A percentile compares a stretch with the other conserved stretches of the same genome.
Evolutionary conservation across 2,888 invertebrate genomes (phyloP).

Genomic region (Lithophane ornitopus): DNA sequence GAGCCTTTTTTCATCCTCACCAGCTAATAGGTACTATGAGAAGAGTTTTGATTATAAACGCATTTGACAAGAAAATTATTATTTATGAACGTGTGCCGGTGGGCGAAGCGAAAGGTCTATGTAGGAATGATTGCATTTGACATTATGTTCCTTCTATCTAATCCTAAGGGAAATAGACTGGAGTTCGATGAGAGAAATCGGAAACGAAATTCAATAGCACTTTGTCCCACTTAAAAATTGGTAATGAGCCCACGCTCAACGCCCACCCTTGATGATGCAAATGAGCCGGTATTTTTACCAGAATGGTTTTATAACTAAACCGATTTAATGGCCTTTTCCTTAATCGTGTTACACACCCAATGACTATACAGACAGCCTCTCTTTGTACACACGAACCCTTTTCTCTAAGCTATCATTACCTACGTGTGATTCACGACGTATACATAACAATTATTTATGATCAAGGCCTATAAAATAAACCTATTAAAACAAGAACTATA

Average conservation of each 20-base stretch:
- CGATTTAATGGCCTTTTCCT: neutral
- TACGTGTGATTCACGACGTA: neutral
- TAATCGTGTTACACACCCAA: neutral
- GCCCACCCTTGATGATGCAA: neutral
- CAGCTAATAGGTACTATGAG: no score
- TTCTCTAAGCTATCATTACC: neutral
- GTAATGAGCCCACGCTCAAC: neutral
- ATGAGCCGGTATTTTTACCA: neutral
- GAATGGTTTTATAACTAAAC: neutral
- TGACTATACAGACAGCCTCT: no score
- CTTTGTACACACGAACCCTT: neutral
- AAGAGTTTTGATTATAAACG: neutral
- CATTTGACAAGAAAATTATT: neutral
- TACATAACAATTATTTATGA: neutral
- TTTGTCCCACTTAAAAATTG: neutral
- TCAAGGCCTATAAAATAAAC: neutral
- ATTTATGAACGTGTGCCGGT: neutral
- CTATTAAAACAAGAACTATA: slow-evolving; percentile 17
- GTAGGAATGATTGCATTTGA: neutral
- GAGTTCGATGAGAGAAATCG: neutral
- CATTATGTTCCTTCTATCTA: neutral
- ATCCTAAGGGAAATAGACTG: neutral
- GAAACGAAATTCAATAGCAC: neutral
- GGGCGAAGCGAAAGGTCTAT: neutral
- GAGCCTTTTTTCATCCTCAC: neutral